Evolutionary conservation across 2,888 invertebrate species (phyloP).

Genomic region (Sinotaia quadrata): DNA sequence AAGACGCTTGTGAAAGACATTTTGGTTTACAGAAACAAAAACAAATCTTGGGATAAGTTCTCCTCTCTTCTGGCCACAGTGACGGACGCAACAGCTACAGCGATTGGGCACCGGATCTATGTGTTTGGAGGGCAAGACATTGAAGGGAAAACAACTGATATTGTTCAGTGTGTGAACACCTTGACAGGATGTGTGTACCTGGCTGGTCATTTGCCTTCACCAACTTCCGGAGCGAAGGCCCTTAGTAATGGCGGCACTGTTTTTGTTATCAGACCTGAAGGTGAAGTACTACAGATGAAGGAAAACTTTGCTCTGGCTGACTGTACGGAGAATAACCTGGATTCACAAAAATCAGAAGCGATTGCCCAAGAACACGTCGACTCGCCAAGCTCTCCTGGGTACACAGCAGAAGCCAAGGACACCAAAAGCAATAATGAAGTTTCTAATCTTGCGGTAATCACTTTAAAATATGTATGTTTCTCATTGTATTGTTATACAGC

Average conservation of each 20-base stretch:
- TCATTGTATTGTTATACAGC: too few species aligned
- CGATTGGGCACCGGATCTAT: conserved; percentile 11
- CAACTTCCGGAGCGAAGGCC: not conserved
- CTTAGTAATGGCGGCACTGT: not conserved
- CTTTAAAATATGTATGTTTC: too few species aligned
- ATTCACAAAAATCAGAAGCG: too few species aligned
- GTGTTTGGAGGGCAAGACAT: conserved; percentile 13
- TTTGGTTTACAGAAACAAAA: conserved; percentile 5
- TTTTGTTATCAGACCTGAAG: conserved; percentile 3
- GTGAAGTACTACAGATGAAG: not conserved
- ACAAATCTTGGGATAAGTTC: not conserved
- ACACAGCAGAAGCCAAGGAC: too few species aligned
- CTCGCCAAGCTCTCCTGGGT: too few species aligned
- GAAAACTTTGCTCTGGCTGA: not conserved
- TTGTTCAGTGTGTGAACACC: conserved; percentile 19
- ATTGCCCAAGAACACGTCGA: too few species aligned
- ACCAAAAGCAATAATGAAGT: too few species aligned
- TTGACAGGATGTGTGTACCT: not conserved
- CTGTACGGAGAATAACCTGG: not conserved
- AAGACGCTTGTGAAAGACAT: not conserved
- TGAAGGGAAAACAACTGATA: not conserved
- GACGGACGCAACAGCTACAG: conserved; percentile 5
- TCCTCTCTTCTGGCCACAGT: conserved; percentile 2
- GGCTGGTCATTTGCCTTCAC: not conserved
- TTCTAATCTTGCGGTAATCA: too few species aligned